phyloP scores from a whole-genome alignment of 1,140 invertebrate genomes.

The Rhagoletis zephyria region DNA sequence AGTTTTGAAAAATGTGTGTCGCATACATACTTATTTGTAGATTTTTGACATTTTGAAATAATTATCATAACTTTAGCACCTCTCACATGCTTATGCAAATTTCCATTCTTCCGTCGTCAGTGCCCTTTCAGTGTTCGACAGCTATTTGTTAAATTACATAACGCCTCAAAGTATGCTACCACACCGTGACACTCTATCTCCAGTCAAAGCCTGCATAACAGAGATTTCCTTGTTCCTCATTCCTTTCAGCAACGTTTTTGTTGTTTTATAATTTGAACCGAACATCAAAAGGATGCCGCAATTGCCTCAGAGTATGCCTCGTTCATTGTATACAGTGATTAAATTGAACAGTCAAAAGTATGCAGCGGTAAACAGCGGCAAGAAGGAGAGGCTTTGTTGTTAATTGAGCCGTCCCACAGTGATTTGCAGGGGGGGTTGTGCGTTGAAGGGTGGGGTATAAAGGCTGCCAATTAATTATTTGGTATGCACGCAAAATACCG shows the following conservation, averaged over 20 bases:
- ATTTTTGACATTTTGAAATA: no score
- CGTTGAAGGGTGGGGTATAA: background rate
- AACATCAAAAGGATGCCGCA: slow-evolving; percentile 15
- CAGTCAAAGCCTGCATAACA: background rate
- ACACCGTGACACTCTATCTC: background rate
- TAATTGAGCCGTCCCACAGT: slow-evolving; percentile 6
- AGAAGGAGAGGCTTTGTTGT: slow-evolving; percentile 41
- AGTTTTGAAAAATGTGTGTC: no score
- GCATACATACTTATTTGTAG: no score
- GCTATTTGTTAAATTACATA: background rate
- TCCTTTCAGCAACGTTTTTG: background rate
- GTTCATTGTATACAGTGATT: slow-evolving; percentile 3
- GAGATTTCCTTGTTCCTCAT: background rate
- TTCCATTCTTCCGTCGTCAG: background rate
- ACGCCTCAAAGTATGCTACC: slow-evolving; percentile 6
- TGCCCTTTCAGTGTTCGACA: background rate
- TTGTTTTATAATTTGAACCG: slow-evolving; percentile 26
- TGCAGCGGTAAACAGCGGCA: background rate
- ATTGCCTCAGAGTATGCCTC: background rate
- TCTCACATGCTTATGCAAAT: no score
- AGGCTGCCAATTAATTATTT: slow-evolving; percentile 48
- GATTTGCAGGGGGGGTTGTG: background rate
- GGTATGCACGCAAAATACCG: slow-evolving; percentile 35
- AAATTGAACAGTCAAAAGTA: slow-evolving; percentile 34
- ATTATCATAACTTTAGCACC: no score